Evolutionary conservation across 2,888 invertebrate species (phyloP), one percentile per base, ranked within the genome.

Genomic region (Melieria omissa): DNA sequence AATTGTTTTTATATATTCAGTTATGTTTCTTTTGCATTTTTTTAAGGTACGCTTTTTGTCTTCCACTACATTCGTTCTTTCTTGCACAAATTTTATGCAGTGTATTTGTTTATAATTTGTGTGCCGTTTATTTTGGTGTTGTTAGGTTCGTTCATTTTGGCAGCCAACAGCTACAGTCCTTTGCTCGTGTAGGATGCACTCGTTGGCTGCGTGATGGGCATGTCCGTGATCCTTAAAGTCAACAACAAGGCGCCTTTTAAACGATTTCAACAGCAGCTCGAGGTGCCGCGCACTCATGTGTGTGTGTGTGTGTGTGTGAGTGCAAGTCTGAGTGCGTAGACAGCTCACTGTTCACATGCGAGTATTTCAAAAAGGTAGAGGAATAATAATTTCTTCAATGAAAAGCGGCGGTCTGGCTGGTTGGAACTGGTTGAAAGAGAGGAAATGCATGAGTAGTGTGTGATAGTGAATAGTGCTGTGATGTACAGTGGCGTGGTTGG

Each of bases 81-180:
- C 47, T 72, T 64, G 45, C 41, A 58, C 9, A 44, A 49, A 44
- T 54, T 71, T 54, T 65, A 66, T 66, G 41, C 45, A 66, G 42
- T 63, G 14, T 44, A 45, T 44, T 46, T 63, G 47, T 63, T 57
- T 54, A 54, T 55, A 54, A 52, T 55, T 69, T 54, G 29, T 66
- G 42, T 57, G 45, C 2, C 14, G 10, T 29, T 49, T 9, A 4
- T 49, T 52, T n/a, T 52, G 4, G 47, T 52, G 9, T 42, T 64
- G 10, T 49, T 64, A 29, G 9, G 10, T 29, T 63, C 41, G 6
- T 16, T 29, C 29, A 29, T 29, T 16, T 29, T 5, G 12, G 44
- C 8, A 60, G 29, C 29, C 29, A 29, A 29, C 29, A 29, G 29
- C 29, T 29, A 29, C 29, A 29, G 29, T 29, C 29, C 29, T 29